A percentile compares a stretch with the other conserved stretches of the same genome.
Conservation (phyloP, 2,797 vertebrate species). For the Yasuhikotakia modesta region DNA sequence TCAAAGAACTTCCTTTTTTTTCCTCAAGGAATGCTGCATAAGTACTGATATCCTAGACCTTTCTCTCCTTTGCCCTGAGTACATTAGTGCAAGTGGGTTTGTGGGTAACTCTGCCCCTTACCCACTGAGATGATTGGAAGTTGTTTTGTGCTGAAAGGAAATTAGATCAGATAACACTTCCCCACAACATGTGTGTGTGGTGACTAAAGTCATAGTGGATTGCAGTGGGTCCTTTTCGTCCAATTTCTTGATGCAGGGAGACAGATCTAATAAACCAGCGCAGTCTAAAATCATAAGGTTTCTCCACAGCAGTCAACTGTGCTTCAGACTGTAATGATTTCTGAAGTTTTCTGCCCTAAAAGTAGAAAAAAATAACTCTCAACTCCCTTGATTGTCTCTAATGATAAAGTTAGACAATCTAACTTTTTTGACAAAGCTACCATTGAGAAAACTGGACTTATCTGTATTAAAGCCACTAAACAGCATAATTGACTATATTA, state of each 20-base stretch:
- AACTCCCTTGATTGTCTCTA: background rate
- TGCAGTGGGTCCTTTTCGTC: background rate
- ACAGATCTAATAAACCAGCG: background rate
- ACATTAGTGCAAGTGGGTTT: slow-evolving; percentile 43
- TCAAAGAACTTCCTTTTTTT: slow-evolving; percentile 42
- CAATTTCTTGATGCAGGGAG: background rate
- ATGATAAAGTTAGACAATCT: no score
- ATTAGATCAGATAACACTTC: slow-evolving; percentile 66
- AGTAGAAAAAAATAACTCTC: slow-evolving; percentile 5
- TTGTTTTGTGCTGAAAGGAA: slow-evolving; percentile 61
- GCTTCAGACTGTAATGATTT: background rate
- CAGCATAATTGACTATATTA: slow-evolving; percentile 11
- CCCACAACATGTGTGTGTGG: slow-evolving; percentile 20
- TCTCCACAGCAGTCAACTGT: background rate
- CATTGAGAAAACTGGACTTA: background rate
- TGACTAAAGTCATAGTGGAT: slow-evolving; percentile 11
- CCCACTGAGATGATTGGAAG: slow-evolving; percentile 58
- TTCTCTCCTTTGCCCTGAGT: slow-evolving; percentile 6
- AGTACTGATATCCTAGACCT: slow-evolving; percentile 49
- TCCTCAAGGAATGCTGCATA: slow-evolving; percentile 39
- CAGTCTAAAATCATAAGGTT: slow-evolving; percentile 1
- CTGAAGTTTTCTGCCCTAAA: background rate
- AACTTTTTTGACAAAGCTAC: no score
- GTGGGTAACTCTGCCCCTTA: slow-evolving; percentile 44
- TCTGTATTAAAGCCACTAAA: slow-evolving; percentile 23